Evolutionary conservation across 1,140 invertebrate species (phyloP), one percentile per base, ranked within the genome.

Genomic region (Pectinophora gossypiella): DNA sequence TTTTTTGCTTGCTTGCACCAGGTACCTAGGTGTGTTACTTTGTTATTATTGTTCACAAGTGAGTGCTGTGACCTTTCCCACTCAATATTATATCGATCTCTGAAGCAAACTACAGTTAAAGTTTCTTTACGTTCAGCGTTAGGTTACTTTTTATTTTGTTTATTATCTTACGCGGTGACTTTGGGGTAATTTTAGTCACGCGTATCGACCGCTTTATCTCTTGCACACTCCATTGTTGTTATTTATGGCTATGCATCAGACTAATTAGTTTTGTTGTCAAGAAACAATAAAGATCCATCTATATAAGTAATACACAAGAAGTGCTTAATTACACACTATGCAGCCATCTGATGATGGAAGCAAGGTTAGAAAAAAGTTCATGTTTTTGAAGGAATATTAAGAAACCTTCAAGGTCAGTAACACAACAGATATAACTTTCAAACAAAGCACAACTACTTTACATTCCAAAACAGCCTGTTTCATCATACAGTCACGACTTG

Each of bases 401-500:
- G 27, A n/a, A n/a, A 32, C 10, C 9, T 9, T 32, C 27, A 32
- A 32, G 1, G 27, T 32, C 27, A 32, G 27, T 32, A 3, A 32
- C 2, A 32, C 27, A 32, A 32, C 27, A 32, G 27, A n/a, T n/a
- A n/a, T 7, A 32, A 32, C 27, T 12, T n/a, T 2, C 9, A 32
- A 32, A 32, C 27, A 32, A 32, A 32, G 27, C 27, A 32, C 27
- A 32, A 12, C 27, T 32, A 32, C 27, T 32, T 32, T 22, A 59
- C 48, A 57, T 60, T 64, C 49, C 58, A 46, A 49, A 55, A 48
- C 53, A 53, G 48, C 42, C 19, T 51, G 51, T 50, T 59, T 51
- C 18, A 32, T 19, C 49, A 22, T n/a, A 20, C 12, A 32, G 46
- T 15, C 15, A 48, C 47, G 36, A 51, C 36, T 51, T 51, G 19